phyloP scores from a whole-genome alignment of 1,140 invertebrate genomes.

The Lordiphosa stackelbergi region DNA sequence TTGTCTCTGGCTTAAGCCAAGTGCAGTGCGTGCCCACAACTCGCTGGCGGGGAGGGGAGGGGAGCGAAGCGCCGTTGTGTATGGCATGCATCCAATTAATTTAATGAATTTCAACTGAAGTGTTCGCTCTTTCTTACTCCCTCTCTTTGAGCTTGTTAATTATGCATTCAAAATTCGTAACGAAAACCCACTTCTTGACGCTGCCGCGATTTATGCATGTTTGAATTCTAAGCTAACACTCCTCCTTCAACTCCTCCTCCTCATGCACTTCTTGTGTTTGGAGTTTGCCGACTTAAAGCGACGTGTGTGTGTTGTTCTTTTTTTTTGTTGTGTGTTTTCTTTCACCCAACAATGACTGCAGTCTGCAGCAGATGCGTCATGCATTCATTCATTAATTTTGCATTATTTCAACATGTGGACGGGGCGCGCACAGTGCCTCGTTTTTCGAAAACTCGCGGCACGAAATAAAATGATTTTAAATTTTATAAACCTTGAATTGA shows the following conservation, averaged over 20 bases:
- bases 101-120: constrained; percentile 22
- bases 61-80: neutral
- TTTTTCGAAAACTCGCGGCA: too few relatives aligned
- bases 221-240: constrained; percentile 17
- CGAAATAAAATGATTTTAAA: too few relatives aligned
- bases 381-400: constrained; percentile 40
- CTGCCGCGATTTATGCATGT: constrained; percentile 19
- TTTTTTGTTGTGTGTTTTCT: too few relatives aligned
- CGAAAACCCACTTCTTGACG: constrained; percentile 50
- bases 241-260: neutral
- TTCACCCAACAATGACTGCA: too few relatives aligned
- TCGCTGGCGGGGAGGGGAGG: too few relatives aligned
- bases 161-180: constrained; percentile 58
- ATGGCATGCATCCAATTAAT: constrained; percentile 33
- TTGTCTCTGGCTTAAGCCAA: constrained; percentile 18
- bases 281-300: neutral
- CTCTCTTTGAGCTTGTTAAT: constrained; percentile 30
- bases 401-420: constrained; percentile 37
- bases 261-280: too few relatives aligned
- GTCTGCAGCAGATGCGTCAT: constrained; percentile 11
- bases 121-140: neutral
- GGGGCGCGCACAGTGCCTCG: too few relatives aligned
- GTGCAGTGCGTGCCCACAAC: constrained; percentile 1
- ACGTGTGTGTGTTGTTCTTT: neutral
- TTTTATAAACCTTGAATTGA: too few relatives aligned